A percentile compares a stretch with the other conserved stretches of the same genome.
These are phyloP conservation scores for Agelas oroides DNA, from an alignment of 37 sponge, comb jelly and placozoan species.

Conservation along the genomic window DNA sequence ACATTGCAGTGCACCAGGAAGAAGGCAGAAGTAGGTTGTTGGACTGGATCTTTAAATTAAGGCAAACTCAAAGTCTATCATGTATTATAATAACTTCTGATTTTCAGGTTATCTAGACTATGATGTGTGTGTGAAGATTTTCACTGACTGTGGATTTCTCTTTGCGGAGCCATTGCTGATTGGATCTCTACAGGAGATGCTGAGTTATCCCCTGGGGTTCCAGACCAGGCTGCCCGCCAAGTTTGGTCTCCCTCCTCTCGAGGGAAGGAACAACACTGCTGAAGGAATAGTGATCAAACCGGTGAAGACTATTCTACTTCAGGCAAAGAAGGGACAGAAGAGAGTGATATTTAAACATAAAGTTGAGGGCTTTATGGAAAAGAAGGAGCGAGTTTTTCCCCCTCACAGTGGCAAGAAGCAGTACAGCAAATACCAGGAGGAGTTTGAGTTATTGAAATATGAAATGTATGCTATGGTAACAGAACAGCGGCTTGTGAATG, in stretches of 20 bases:
- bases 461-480: conserved; percentile 41
- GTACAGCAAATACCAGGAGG: neutral
- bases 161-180: conserved; percentile 38
- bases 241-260: conserved; percentile 52
- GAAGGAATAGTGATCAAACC: conserved; percentile 67
- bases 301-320: conserved; percentile 2
- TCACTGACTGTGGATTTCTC: conserved; percentile 25
- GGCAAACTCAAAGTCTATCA: no score
- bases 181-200: conserved; percentile 50
- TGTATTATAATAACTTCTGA: no score
- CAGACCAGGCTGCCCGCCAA: conserved; percentile 23
- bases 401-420: neutral
- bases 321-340: conserved; percentile 14
- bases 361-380: conserved; percentile 41
- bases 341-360: conserved; percentile 65
- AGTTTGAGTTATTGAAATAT: conserved; percentile 3
- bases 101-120: conserved; percentile 50
- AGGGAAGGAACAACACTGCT: conserved; percentile 25
- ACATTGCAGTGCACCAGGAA: conserved; percentile 33
- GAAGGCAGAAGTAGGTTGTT: neutral
- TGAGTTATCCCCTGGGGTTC: conserved; percentile 39
- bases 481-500: conserved; percentile 45
- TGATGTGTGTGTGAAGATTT: conserved; percentile 18
- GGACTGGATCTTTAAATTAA: no score
- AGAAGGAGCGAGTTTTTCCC: neutral